Base-by-base conservation (phyloP, 1,140 invertebrate species). In the Brachionus plicatilis region DNA sequence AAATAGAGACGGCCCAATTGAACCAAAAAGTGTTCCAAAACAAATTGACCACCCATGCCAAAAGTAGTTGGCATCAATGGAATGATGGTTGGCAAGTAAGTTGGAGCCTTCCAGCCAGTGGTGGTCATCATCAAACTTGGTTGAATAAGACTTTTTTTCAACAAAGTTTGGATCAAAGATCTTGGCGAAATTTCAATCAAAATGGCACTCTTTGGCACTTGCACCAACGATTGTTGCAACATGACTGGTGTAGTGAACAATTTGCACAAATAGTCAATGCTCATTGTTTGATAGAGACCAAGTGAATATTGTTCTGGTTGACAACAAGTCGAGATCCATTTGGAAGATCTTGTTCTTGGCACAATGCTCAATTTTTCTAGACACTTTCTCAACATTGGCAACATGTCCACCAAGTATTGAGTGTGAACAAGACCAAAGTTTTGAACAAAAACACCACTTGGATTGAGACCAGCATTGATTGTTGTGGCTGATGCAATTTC, bases 271-370 rank as follows among this genome's bases (percentile, higher is more conserved):
- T 99, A 99, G 27, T 93, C 94, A 8, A 95, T 93, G 56, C 95
- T 96, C 53, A 94, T 96, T 82, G 93, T 90, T 87, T 93, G 92
- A 0, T 95, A 94, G 86, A 95, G 86, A 0, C 93, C 91, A 0
- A 92, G 92, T 24, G 91, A 90, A 95, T 95, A 97, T 20, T 93
- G 91, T 0, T 90, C 90, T 89, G 96, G 93, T 0, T 95, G 94
- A 85, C 98, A 93, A 12, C 96, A 98, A n/a, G 94, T 94, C 84
- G 95, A 96, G 17, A 98, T 91, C 96, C 97, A 99, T 85, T 92
- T 92, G 0, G 91, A 86, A 2, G 93, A 92, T 68, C 96, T 92
- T 60, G 92, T 92, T 88, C 94, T 95, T 50, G 72, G 72, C 9
- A 47, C 41, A 76, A 76, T 76, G 41, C 53, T 76, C 45, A 76